Evolutionary conservation across 2,113 vertebrate genomes (phyloP).

Genomic region (Chaetodon auriga): DNA sequence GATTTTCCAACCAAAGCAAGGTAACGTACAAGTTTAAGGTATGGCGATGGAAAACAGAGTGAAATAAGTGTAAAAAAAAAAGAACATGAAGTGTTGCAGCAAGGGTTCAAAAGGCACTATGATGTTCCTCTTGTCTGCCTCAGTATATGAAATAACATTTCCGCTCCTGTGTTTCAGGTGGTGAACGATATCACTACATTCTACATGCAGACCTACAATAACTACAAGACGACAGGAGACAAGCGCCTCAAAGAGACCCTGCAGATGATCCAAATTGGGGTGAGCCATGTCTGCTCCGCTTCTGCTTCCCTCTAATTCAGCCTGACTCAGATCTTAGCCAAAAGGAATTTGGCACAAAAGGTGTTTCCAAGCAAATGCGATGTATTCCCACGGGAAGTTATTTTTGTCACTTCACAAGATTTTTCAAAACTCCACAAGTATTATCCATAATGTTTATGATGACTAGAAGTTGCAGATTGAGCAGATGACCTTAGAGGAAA

Average conservation of each 20-base stretch:
- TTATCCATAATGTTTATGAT: neutral
- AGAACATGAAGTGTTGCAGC: neutral
- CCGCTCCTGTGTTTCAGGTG: constrained; percentile 81
- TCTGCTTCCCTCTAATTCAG: constrained; percentile 1
- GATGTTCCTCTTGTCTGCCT: neutral
- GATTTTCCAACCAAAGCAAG: constrained; percentile 93
- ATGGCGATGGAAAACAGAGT: neutral
- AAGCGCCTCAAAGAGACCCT: constrained; percentile 85
- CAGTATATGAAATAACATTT: neutral
- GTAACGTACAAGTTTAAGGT: constrained; percentile 71
- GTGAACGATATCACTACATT: constrained; percentile 87
- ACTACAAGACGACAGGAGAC: constrained; percentile 77
- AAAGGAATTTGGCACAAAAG: neutral
- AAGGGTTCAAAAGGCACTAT: neutral
- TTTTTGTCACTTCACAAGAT: neutral
- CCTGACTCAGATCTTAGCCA: neutral
- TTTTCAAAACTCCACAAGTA: constrained; percentile 5
- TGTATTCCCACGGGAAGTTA: neutral
- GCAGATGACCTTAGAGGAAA: neutral
- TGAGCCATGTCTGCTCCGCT: constrained; percentile 68
- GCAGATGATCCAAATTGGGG: constrained; percentile 87
- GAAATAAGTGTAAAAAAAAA: neutral
- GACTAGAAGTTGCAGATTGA: neutral
- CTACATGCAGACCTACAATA: constrained; percentile 87
- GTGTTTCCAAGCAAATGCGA: constrained; percentile 10